Percentiles rank a stretch among this genome's conserved stretches.
phyloP scores from a whole-genome alignment of 2,797 vertebrate genomes.

The Sebastolobus altivelis region DNA sequence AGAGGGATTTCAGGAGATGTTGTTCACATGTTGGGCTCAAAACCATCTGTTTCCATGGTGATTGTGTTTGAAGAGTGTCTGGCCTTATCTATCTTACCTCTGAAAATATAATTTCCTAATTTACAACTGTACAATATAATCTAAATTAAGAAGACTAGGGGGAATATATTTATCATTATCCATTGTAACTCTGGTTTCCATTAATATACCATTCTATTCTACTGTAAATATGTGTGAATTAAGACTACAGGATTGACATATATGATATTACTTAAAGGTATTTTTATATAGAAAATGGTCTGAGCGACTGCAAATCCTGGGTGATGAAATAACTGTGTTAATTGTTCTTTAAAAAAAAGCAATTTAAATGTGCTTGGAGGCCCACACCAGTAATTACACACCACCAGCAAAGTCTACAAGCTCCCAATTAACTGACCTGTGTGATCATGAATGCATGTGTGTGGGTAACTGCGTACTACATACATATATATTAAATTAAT shows the following conservation, averaged over 20 bases:
- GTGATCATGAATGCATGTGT: constrained; percentile 55
- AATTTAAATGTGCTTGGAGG: constrained; percentile 81
- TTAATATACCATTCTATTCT: constrained; percentile 14
- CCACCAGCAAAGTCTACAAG: constrained; percentile 53
- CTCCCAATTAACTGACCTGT: constrained; percentile 67
- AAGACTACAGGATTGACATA: constrained; percentile 16
- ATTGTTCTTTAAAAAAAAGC: constrained; percentile 63
- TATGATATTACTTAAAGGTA: constrained; percentile 15
- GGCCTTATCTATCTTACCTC: constrained; percentile 19
- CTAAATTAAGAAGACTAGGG: not conserved
- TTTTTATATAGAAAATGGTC: constrained; percentile 20
- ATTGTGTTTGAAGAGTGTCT: constrained; percentile 53
- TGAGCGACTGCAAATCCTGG: constrained; percentile 42
- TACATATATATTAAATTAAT: constrained; percentile 75
- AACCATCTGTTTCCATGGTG: constrained; percentile 67
- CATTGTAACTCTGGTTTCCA: constrained; percentile 2
- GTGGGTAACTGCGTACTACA: constrained; percentile 47
- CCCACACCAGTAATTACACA: constrained; percentile 77
- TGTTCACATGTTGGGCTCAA: constrained; percentile 49
- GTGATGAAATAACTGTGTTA: constrained; percentile 71
- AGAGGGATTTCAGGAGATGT: constrained; percentile 51
- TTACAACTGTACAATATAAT: not conserved
- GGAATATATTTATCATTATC: not conserved
- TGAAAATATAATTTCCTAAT: not conserved
- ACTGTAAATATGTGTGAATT: constrained; percentile 16